Conservation (phyloP, 1,140 invertebrate species). For the Pteromalus puparum region DNA sequence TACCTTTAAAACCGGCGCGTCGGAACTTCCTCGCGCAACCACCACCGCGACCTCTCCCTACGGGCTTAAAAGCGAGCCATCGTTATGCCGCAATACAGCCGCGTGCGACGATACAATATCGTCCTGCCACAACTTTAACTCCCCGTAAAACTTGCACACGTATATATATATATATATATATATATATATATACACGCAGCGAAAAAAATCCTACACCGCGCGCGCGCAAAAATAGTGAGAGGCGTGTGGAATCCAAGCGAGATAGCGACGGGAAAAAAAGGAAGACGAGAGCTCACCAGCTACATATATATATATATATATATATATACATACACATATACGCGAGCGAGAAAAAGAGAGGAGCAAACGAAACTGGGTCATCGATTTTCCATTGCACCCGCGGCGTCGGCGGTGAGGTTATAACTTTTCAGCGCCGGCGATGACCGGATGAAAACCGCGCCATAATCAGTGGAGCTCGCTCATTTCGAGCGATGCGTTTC, state of each 20-base stretch:
- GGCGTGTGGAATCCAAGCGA: not conserved
- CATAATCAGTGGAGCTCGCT: not conserved
- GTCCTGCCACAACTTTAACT: not conserved
- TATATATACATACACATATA: not conserved
- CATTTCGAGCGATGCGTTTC: not conserved
- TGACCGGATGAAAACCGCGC: not conserved
- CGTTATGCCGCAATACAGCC: not conserved
- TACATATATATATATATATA: not conserved
- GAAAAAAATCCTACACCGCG: not conserved
- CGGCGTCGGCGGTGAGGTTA: not conserved
- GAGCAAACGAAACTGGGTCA: slow-evolving; percentile 33
- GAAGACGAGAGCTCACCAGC: not conserved
- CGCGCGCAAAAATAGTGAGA: not conserved
- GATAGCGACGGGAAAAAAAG: not conserved
- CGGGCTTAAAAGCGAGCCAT: not conserved
- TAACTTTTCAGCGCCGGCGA: slow-evolving; percentile 33
- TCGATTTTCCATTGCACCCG: slow-evolving; percentile 39
- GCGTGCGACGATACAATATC: not conserved
- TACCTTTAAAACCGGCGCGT: not conserved
- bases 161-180: too few relatives aligned
- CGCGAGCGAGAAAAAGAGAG: not conserved
- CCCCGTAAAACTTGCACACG: not conserved
- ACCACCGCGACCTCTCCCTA: not conserved
- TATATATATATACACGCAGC: not conserved
- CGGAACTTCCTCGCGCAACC: not conserved